Percentiles rank a stretch among this genome's conserved stretches.
These are phyloP conservation scores for Heterohyrax brucei DNA, from an alignment of 2,797 vertebrate genomes.

Conservation along the genomic window DNA sequence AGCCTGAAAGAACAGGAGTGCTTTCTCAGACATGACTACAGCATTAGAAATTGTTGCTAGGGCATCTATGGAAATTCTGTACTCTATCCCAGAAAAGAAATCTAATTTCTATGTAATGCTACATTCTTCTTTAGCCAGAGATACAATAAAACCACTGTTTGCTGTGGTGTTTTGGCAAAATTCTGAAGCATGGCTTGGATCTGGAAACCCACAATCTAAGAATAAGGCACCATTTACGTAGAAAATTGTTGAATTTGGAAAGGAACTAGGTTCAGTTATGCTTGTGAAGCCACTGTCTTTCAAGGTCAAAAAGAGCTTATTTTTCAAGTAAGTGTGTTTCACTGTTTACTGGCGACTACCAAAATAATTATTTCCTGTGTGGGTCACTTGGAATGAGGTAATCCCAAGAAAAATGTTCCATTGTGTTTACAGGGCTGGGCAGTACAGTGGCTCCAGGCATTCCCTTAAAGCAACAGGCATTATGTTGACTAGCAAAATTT, in stretches of 20 bases:
- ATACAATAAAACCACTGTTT: conserved; percentile 90
- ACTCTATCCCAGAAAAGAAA: conserved; percentile 87
- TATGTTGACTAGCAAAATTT: conserved; percentile 43
- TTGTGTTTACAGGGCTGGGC: conserved; percentile 80
- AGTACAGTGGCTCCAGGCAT: conserved; percentile 53
- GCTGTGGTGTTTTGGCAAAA: conserved; percentile 88
- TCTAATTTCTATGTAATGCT: conserved; percentile 88
- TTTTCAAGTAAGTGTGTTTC: conserved; percentile 84
- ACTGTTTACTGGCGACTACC: conserved; percentile 85
- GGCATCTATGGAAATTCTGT: conserved; percentile 87
- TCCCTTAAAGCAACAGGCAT: conserved; percentile 83
- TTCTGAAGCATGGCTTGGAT: conserved; percentile 80
- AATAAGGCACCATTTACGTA: conserved; percentile 88
- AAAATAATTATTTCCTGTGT: conserved; percentile 90
- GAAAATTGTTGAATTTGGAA: conserved; percentile 90
- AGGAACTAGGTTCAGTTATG: conserved; percentile 84
- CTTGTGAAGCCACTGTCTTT: conserved; percentile 87
- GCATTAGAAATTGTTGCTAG: conserved; percentile 88
- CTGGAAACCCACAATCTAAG: conserved; percentile 88
- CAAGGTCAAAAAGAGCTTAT: conserved; percentile 88
- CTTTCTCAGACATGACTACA: conserved; percentile 80
- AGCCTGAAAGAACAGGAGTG: conserved; percentile 55
- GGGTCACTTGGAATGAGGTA: conserved; percentile 87
- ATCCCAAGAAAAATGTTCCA: conserved; percentile 88
- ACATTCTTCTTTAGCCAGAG: conserved; percentile 87